A percentile compares a stretch with the other conserved stretches of the same genome.
Conservation (phyloP, 1,140 invertebrate genomes). For the Cydia splendana region DNA sequence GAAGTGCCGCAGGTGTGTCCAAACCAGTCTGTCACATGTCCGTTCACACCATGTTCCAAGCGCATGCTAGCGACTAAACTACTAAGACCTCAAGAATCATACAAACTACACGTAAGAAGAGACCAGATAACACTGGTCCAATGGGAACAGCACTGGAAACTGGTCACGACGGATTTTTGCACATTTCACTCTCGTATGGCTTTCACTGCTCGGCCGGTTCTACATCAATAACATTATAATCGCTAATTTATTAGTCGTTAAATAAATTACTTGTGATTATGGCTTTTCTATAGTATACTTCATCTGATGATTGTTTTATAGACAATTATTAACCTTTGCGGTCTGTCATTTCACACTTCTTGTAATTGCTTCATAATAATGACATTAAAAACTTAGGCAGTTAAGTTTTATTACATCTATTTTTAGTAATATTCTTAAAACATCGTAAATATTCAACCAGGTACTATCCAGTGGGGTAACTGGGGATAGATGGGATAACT, state of each 20-base stretch:
- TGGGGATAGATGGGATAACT: too few relatives aligned
- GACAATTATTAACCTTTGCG: constrained; percentile 20
- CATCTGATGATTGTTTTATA: constrained; percentile 4
- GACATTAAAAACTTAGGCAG: background rate
- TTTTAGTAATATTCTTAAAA: too few relatives aligned
- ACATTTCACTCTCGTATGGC: constrained; percentile 55
- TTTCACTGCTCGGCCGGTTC: constrained; percentile 47
- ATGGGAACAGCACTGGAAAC: constrained; percentile 53
- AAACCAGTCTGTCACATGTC: constrained; percentile 55
- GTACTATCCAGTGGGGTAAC: too few relatives aligned
- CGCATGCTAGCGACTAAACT: background rate
- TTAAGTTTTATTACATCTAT: background rate
- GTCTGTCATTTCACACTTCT: background rate
- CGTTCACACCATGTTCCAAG: constrained; percentile 36
- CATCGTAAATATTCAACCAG: too few relatives aligned
- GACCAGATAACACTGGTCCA: background rate
- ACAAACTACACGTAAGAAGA: too few relatives aligned
- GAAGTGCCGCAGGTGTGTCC: constrained; percentile 35
- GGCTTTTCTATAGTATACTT: constrained; percentile 5
- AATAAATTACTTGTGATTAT: constrained; percentile 16
- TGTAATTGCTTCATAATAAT: background rate
- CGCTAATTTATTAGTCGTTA: constrained; percentile 28
- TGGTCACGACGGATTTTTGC: constrained; percentile 60
- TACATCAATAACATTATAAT: constrained; percentile 11
- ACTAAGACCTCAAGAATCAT: background rate